Evolutionary conservation across 2,113 vertebrate species (phyloP), one percentile per base, ranked within the genome.

Genomic region (Apaloderma vittatum): DNA sequence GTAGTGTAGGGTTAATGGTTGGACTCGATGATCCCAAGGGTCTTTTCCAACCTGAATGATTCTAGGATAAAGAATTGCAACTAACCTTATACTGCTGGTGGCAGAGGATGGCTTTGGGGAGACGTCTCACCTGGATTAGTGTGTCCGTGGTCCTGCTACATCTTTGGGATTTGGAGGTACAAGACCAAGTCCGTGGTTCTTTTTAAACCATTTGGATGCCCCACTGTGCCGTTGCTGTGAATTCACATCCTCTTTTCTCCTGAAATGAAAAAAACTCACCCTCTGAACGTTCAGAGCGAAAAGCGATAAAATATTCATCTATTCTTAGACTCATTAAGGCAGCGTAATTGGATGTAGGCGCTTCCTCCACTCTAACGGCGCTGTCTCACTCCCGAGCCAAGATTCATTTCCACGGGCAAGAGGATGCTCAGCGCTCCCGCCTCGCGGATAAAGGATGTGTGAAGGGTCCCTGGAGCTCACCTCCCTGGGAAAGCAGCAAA

Each of bases 221-320:
- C 20, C 12, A 36, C 21, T 2, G 0, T 27, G 36, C 3, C 19
- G 0, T 3, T 46, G 15, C 83, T 1, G 0, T 37, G 37, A 37
- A 32, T 76, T 46, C 57, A 3, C 48, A 26, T 71, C n/a, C 12
- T 91, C 37, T 77, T 94, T 91, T 70, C 71, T 17, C 37, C 51
- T 40, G 63, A 63, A 86, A 51, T 66, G 22, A 80, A 43, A 80
- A 74, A 40, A 40, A 40, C 37, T 11, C 37, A 2, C 67, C 24
- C 34, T 94, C 55, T 52, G 51, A 77, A 84, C 67, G 89, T 20
- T 84, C 90, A 63, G 79, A 8, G 52, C 86, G 72, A 74, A 91
- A 77, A 6, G 3, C 2, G 32, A 23, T 84, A 71, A 91, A 89
- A 93, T 59, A 93, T 17, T 78, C 32, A 68, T 91, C 43, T 71